phyloP scores from a whole-genome alignment of 23 tunicate species.

The Oikopleura dioica region DNA sequence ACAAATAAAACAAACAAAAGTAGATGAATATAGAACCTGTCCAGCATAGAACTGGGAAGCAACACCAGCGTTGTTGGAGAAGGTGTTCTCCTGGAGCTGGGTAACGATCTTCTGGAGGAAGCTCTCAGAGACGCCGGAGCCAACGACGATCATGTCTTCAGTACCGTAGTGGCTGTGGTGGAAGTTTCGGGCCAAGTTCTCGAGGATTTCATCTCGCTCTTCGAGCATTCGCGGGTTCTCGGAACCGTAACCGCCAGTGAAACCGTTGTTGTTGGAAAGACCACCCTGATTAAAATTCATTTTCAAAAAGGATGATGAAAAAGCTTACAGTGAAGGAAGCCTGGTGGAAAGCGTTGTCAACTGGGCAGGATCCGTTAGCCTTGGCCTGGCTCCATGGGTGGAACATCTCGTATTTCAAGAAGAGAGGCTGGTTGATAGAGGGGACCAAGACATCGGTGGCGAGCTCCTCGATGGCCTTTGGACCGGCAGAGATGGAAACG shows the following conservation, averaged over 20 bases:
- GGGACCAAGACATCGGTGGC: conserved; percentile 1
- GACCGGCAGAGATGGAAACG: conserved; percentile 8
- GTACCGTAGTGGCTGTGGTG: conserved; percentile 6
- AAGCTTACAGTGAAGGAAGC: neutral
- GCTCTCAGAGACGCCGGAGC: neutral
- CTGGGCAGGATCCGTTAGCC: neutral
- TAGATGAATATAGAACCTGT: neutral
- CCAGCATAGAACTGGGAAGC: conserved; percentile 2
- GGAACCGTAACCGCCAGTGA: conserved; percentile 31
- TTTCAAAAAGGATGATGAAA: neutral
- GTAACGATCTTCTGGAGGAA: neutral
- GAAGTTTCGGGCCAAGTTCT: conserved; percentile 9
- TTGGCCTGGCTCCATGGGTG: conserved; percentile 9
- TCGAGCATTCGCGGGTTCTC: conserved; percentile 20
- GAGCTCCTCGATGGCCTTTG: conserved; percentile 6
- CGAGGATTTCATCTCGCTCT: conserved; percentile 9
- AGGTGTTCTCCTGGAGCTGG: neutral
- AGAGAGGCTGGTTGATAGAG: neutral
- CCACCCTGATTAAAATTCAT: neutral
- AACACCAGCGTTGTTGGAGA: neutral
- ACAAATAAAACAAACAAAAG: neutral
- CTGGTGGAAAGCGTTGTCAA: neutral
- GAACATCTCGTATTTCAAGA: neutral
- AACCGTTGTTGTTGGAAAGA: conserved; percentile 18
- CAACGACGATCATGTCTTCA: neutral